Percentiles rank a stretch among this genome's conserved stretches.
These are phyloP conservation scores for Chironomus riparius DNA, from an alignment of 2,888 invertebrate genomes.

Conservation along the genomic window DNA sequence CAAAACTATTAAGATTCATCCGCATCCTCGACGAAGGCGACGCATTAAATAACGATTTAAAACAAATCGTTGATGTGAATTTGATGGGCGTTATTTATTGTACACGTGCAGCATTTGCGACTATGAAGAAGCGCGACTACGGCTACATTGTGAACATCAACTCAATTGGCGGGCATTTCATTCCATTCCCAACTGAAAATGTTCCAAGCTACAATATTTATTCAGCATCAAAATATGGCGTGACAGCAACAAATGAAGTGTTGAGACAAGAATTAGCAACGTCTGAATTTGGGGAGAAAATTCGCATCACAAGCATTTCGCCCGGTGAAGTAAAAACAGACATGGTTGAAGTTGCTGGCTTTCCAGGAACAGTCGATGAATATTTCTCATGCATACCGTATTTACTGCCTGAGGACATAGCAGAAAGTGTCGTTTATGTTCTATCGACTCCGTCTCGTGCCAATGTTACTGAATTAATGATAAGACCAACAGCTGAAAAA, in stretches of 20 bases:
- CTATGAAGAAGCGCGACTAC: constrained; percentile 39
- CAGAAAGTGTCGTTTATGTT: constrained; percentile 34
- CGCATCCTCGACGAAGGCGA: constrained; percentile 13
- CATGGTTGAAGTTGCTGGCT: constrained; percentile 32
- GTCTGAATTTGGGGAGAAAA: background rate
- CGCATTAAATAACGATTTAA: constrained; percentile 30
- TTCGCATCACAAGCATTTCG: constrained; percentile 34
- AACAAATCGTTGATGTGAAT: constrained; percentile 43
- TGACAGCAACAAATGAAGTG: constrained; percentile 18
- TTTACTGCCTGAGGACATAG: constrained; percentile 34
- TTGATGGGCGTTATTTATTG: constrained; percentile 43
- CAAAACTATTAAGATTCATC: constrained; percentile 11
- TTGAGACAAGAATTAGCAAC: constrained; percentile 1
- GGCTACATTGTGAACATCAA: constrained; percentile 44
- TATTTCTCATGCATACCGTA: constrained; percentile 28
- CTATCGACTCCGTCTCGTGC: constrained; percentile 28
- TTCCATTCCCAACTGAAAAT: constrained; percentile 1
- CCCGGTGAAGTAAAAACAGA: constrained; percentile 40
- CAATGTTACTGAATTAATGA: constrained; percentile 16
- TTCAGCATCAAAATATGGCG: constrained; percentile 8
- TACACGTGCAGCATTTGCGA: constrained; percentile 45
- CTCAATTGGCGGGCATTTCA: constrained; percentile 6
- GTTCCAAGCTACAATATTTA: constrained; percentile 5
- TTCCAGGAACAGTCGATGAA: background rate
- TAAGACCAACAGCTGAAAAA: constrained; percentile 2